phyloP scores from a whole-genome alignment of 2,888 invertebrate genomes.

The Drosophila vallismaia region DNA sequence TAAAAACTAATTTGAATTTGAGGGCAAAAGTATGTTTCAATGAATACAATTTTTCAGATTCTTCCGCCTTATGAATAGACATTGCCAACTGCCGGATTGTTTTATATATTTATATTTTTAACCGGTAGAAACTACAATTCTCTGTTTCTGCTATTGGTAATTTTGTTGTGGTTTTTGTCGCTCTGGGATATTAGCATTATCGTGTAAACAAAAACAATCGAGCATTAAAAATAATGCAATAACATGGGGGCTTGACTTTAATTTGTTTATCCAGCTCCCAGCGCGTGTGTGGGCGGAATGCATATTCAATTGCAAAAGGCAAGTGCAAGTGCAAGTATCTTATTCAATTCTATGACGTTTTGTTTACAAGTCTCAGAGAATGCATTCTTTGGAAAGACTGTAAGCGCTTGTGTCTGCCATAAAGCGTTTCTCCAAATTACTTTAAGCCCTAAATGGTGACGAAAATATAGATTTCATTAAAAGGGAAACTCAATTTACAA shows the following conservation, averaged over 20 bases:
- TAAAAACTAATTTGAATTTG: slow-evolving; percentile 45
- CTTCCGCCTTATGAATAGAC: slow-evolving; percentile 38
- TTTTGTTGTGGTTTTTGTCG: slow-evolving; percentile 7
- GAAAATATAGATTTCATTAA: too few species aligned
- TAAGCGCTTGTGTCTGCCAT: slow-evolving; percentile 28
- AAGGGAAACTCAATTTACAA: too few species aligned
- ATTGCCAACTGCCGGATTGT: slow-evolving; percentile 29
- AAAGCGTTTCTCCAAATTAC: slow-evolving; percentile 8
- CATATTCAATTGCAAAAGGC: slow-evolving; percentile 35
- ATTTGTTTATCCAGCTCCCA: slow-evolving; percentile 62
- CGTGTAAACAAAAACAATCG: slow-evolving; percentile 29
- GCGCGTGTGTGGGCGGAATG: slow-evolving; percentile 13
- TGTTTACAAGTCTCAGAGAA: slow-evolving; percentile 56
- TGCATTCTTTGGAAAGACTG: slow-evolving; percentile 46
- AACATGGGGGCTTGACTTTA: slow-evolving; percentile 60
- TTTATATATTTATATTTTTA: slow-evolving; percentile 26
- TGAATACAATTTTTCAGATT: slow-evolving; percentile 7
- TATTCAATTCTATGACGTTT: slow-evolving; percentile 60
- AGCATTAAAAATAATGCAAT: slow-evolving; percentile 9
- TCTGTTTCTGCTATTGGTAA: slow-evolving; percentile 15
- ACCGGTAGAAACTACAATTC: slow-evolving; percentile 32
- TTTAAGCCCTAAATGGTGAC: neutral
- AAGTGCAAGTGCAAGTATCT: slow-evolving; percentile 28
- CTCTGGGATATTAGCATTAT: slow-evolving; percentile 8
- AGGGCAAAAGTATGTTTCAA: slow-evolving; percentile 17